These are phyloP conservation scores for Theristus sp. DNA, from an alignment of 2,888 invertebrate species.

Conservation along the genomic window DNA sequence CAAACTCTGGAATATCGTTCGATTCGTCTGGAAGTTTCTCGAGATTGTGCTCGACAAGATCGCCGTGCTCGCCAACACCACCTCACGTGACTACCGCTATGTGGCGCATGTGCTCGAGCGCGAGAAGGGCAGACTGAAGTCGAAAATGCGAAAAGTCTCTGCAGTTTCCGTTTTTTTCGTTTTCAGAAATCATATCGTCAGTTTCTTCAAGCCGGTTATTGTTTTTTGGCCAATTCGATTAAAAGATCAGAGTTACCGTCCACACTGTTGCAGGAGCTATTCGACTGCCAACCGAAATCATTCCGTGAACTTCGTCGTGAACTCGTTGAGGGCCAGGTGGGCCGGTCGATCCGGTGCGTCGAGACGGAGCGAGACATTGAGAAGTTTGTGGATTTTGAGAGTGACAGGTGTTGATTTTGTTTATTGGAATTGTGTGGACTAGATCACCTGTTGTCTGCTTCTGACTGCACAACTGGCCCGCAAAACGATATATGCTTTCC, in stretches of 20 bases:
- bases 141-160: conserved; percentile 34
- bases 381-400: not conserved
- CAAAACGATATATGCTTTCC: too few relatives aligned
- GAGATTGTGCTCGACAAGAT: conserved; percentile 11
- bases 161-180: too few relatives aligned
- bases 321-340: not conserved
- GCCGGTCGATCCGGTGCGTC: not conserved
- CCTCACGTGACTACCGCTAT: conserved; percentile 82
- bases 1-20: conserved; percentile 2
- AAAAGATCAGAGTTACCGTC: too few relatives aligned
- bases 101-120: conserved; percentile 67
- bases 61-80: conserved; percentile 43
- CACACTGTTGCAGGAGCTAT: not conserved
- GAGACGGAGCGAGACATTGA: conserved; percentile 2
- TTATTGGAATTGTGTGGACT: too few relatives aligned
- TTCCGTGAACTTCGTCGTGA: not conserved
- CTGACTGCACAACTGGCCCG: too few relatives aligned
- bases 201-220: too few relatives aligned
- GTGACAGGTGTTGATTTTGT: too few relatives aligned
- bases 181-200: not conserved
- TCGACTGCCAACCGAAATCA: not conserved
- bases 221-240: too few relatives aligned
- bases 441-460: too few relatives aligned
- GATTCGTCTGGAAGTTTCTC: conserved; percentile 12
- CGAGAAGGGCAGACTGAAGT: conserved; percentile 62